Percentiles rank a stretch among this genome's conserved stretches.
phyloP scores from a whole-genome alignment of 1,140 invertebrate genomes.

The Ruditapes philippinarum region DNA sequence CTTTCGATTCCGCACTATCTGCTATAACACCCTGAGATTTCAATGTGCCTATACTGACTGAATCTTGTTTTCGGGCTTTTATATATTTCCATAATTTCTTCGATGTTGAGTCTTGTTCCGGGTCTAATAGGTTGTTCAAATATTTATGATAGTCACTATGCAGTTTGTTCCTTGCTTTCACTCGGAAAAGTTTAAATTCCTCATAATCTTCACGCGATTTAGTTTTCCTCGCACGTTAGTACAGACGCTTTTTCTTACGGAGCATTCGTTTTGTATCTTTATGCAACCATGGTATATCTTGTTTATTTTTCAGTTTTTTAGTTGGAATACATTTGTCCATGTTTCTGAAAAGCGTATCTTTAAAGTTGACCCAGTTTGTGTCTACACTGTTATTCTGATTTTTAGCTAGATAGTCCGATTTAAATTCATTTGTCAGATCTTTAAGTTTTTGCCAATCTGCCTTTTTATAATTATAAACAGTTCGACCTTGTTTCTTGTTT shows the following conservation, averaged over 20 bases:
- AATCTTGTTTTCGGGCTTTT: slow-evolving; percentile 42
- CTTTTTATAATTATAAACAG: too few relatives aligned
- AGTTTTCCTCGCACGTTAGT: slow-evolving; percentile 26
- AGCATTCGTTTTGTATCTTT: slow-evolving; percentile 50
- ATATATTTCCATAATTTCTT: slow-evolving; percentile 65
- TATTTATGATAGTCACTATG: slow-evolving; percentile 40
- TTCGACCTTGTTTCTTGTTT: too few relatives aligned
- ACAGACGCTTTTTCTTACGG: slow-evolving; percentile 43
- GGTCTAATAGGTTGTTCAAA: slow-evolving; percentile 42
- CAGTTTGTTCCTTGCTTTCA: slow-evolving; percentile 42
- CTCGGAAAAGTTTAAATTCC: slow-evolving; percentile 32
- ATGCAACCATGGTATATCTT: slow-evolving; percentile 48
- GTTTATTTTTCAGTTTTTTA: slow-evolving; percentile 29
- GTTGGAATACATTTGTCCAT: slow-evolving; percentile 4
- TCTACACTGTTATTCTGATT: not conserved
- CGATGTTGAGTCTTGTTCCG: slow-evolving; percentile 51
- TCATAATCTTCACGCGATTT: not conserved
- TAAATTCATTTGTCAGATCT: not conserved
- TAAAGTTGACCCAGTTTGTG: slow-evolving; percentile 2
- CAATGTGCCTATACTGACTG: slow-evolving; percentile 41
- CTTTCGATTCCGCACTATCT: slow-evolving; percentile 9
- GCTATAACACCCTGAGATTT: slow-evolving; percentile 2
- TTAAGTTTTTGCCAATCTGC: not conserved
- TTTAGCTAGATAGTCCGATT: not conserved
- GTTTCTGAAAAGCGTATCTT: not conserved